Evolutionary conservation across 2,888 invertebrate species (phyloP).

Genomic region (Eupeodes latifasciatus): DNA sequence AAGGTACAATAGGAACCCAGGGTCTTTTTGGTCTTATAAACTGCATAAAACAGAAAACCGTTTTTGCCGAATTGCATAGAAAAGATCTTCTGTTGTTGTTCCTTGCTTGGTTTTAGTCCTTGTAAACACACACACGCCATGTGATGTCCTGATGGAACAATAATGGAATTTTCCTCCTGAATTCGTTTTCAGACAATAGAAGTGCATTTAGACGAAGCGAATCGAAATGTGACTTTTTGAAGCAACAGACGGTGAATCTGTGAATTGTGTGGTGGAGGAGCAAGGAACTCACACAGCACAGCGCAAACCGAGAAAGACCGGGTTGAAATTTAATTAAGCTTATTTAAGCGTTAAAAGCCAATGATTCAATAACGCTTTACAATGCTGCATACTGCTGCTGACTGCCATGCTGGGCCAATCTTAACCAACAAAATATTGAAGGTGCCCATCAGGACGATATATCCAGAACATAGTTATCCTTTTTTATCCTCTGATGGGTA

Average conservation of each 20-base stretch:
- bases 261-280: neutral
- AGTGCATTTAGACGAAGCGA: slow-evolving; percentile 82
- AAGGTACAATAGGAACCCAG: slow-evolving; percentile 50
- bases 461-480: slow-evolving; percentile 9
- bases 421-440: slow-evolving; percentile 55
- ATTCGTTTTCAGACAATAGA: slow-evolving; percentile 82
- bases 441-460: slow-evolving; percentile 45
- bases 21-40: slow-evolving; percentile 42
- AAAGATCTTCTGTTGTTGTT: slow-evolving; percentile 53
- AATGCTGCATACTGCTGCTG: slow-evolving; percentile 71
- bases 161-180: slow-evolving; percentile 84
- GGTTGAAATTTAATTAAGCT: slow-evolving; percentile 84
- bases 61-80: slow-evolving; percentile 74
- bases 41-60: slow-evolving; percentile 42
- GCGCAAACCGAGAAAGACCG: slow-evolving; percentile 23
- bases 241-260: slow-evolving; percentile 47
- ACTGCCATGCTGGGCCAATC: slow-evolving; percentile 76
- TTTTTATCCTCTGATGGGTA: neutral
- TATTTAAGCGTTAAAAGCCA: slow-evolving; percentile 85
- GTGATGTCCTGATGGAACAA: slow-evolving; percentile 74
- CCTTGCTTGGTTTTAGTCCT: slow-evolving; percentile 32
- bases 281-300: neutral
- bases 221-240: slow-evolving; percentile 75
- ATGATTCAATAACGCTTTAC: slow-evolving; percentile 80
- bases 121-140: slow-evolving; percentile 28